Evolutionary conservation across 1,140 invertebrate genomes (phyloP).

Genomic region (Magallana gigas): DNA sequence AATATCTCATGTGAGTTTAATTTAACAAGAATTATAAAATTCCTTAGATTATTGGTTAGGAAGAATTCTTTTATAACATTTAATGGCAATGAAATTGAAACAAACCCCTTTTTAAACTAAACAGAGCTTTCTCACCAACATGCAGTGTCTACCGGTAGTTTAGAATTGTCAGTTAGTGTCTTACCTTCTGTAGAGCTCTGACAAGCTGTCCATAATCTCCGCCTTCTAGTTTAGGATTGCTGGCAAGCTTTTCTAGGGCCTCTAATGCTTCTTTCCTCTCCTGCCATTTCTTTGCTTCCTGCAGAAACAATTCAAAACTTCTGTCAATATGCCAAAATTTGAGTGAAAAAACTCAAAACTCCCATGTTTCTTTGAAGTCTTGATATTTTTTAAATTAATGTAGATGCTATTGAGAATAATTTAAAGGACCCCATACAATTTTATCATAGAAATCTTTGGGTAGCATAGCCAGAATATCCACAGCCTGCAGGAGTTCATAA

Average conservation of each 20-base stretch:
- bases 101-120: too few species aligned
- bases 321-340: too few species aligned
- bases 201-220: constrained; percentile 97
- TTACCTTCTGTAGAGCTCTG: constrained; percentile 92
- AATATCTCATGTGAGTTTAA: too few species aligned
- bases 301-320: constrained; percentile 5
- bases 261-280: constrained; percentile 94
- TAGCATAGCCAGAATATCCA: constrained; percentile 94
- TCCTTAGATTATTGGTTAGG: too few species aligned
- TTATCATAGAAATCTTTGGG: constrained; percentile 98
- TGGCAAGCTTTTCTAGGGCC: constrained; percentile 87
- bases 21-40: too few species aligned
- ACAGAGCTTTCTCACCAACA: not conserved
- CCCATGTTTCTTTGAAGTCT: too few species aligned
- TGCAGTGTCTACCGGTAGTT: too few species aligned
- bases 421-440: constrained; percentile 73
- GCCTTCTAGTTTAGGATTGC: constrained; percentile 91
- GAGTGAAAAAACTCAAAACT: too few species aligned
- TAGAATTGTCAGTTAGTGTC: not conserved
- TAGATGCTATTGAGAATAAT: not conserved
- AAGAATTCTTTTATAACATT: too few species aligned
- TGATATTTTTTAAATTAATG: too few species aligned
- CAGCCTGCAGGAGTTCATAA: constrained; percentile 93
- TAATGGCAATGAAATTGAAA: too few species aligned
- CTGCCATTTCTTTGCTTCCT: constrained; percentile 98